Percentiles rank a stretch among this genome's conserved stretches.
Evolutionary conservation across 2,888 invertebrate genomes (phyloP).

Genomic region (Scaptomyza cyrtandrae): DNA sequence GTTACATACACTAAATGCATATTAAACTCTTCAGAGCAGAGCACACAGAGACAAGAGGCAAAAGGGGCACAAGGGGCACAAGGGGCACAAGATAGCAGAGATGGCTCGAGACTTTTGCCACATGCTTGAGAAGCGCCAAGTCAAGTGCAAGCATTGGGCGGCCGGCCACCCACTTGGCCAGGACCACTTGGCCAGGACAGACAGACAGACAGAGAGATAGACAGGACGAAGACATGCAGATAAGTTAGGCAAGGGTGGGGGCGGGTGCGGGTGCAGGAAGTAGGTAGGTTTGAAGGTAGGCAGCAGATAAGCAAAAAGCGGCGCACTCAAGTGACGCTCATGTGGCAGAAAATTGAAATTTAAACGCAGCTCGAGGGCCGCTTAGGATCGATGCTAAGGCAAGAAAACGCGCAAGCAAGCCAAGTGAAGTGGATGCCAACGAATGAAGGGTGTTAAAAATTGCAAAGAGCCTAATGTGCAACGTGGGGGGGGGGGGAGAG

Average conservation of each 20-base stretch:
- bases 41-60: background rate
- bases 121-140: constrained; percentile 69
- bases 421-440: too few species aligned
- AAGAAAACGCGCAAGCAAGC: background rate
- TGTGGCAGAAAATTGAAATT: constrained; percentile 79
- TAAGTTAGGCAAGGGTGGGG: background rate
- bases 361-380: constrained; percentile 74
- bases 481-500: background rate
- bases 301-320: constrained; percentile 58
- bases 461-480: constrained; percentile 8
- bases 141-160: constrained; percentile 66
- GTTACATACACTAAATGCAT: constrained; percentile 78
- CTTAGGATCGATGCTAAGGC: constrained; percentile 65
- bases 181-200: constrained; percentile 25
- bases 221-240: constrained; percentile 13
- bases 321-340: constrained; percentile 74
- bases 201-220: constrained; percentile 8
- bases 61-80: background rate
- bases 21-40: constrained; percentile 67
- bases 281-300: too few species aligned
- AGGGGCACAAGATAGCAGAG: background rate
- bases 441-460: too few species aligned
- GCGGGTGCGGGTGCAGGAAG: too few species aligned
- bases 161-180: constrained; percentile 45
- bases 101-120: constrained; percentile 36